Base-by-base conservation (phyloP, 2,113 vertebrate species). In the Thalassarche chlororhynchos region DNA sequence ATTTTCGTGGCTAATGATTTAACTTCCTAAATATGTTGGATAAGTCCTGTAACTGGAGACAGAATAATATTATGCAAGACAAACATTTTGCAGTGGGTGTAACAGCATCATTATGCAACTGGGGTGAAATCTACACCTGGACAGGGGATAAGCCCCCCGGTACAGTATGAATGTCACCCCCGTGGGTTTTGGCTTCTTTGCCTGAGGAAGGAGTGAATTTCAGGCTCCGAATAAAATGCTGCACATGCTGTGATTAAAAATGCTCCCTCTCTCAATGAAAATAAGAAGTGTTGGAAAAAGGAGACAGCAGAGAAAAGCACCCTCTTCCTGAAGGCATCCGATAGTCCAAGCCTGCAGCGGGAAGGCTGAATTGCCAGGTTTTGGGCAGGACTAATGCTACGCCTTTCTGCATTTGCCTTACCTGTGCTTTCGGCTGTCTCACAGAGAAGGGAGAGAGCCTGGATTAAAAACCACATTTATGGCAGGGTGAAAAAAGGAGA, bases 121-220 rank as follows among this genome's bases (percentile, higher is more conserved):
- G 14, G 1, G 9, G 62, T 40, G 68, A 80, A 68, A 80, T 10
- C 44, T 55, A 26, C 14, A 11, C 70, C 46, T 0, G 20, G 20
- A 1, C 25, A 16, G 55, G 47, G 40, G n/a, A 4, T 1, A 3
- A 69, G 11, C 12, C 31, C 44, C 18, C 2, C 40, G 7, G 57
- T 6, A 31, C 8, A 11, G 44, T 1, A 49, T 31, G 71, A 25
- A 17, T 0, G 0, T 24, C 29, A 3, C 20, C 61, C 8, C n/a
- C 2, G 24, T 4, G 51, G 3, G 1, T 9, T 8, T 31, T 2
- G 29, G 44, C 36, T 34, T 14, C 69, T 34, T 36, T 18, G 29
- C 74, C 26, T n/a, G 16, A 0, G 0, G 18, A 10, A 40, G 21
- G 44, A 10, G 23, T 10, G 55, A 64, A 5, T 29, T 69, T 34